Conservation (phyloP, 2,113 vertebrate species). For the Clupea harengus region DNA sequence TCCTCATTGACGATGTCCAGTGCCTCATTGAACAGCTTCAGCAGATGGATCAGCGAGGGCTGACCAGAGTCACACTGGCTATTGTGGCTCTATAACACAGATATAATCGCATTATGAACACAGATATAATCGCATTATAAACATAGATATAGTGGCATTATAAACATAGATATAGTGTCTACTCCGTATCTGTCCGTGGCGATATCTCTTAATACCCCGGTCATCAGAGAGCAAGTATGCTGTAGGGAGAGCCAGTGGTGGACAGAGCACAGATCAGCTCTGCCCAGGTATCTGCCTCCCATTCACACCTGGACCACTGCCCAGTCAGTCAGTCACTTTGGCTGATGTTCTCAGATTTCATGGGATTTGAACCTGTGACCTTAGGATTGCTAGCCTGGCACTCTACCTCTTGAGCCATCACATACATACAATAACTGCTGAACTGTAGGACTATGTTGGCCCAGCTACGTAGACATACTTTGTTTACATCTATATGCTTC, state of each 20-base stretch:
- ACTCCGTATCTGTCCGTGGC: constrained; percentile 99
- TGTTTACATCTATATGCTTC: no score
- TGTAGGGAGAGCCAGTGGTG: constrained; percentile 88
- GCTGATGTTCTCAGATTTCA: no score
- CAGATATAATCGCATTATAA: no score
- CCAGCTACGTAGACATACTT: no score
- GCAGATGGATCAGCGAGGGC: constrained; percentile 76
- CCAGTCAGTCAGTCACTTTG: neutral
- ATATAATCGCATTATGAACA: no score
- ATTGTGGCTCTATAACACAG: neutral
- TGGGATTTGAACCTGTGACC: neutral
- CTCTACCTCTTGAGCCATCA: neutral
- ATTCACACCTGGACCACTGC: neutral
- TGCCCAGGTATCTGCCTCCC: constrained; percentile 89
- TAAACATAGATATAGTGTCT: constrained; percentile 65
- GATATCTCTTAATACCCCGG: constrained; percentile 93
- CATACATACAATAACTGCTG: neutral
- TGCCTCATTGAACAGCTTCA: constrained; percentile 80
- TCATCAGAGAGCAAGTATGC: constrained; percentile 90
- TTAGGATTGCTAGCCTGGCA: neutral
- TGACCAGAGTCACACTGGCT: constrained; percentile 79
- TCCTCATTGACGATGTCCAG: constrained; percentile 72
- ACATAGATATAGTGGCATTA: neutral
- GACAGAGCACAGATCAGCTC: constrained; percentile 74
- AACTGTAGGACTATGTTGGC: no score